phyloP scores from a whole-genome alignment of 2,888 invertebrate genomes.

The Drosophila yooni region DNA sequence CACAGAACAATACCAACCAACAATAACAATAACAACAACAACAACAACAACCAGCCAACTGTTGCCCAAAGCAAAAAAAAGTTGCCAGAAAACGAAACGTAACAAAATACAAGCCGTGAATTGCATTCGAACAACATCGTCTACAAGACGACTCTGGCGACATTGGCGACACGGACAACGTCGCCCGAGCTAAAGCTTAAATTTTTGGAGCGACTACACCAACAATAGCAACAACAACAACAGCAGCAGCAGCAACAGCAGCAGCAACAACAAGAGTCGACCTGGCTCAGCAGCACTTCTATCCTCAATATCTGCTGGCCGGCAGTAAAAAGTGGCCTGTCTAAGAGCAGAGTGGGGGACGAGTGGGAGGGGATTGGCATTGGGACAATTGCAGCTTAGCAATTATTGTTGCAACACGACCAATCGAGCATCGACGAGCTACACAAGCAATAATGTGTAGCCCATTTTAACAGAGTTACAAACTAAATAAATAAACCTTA shows the following conservation, averaged over 20 bases:
- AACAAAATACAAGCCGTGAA: conserved; percentile 83
- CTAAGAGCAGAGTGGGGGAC: not conserved
- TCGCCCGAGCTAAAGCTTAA: conserved; percentile 64
- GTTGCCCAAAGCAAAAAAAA: conserved; percentile 59
- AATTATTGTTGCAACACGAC: conserved; percentile 74
- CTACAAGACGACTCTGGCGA: conserved; percentile 83
- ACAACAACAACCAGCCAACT: conserved; percentile 25
- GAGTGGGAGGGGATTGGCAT: conserved; percentile 17
- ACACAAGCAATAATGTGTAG: conserved; percentile 44
- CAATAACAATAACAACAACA: conserved; percentile 6
- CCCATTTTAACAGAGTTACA: conserved; percentile 25
- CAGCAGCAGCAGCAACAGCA: not conserved
- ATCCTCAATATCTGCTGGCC: conserved; percentile 16
- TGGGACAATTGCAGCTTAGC: conserved; percentile 58
- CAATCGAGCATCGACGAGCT: conserved; percentile 41
- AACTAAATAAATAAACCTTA: not conserved
- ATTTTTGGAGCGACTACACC: conserved; percentile 54
- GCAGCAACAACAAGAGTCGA: not conserved
- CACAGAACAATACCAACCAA: conserved; percentile 51
- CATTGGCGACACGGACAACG: conserved; percentile 72
- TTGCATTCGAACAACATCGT: conserved; percentile 85
- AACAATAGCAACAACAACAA: conserved; percentile 6
- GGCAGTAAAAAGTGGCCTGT: conserved; percentile 41
- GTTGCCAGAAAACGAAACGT: conserved; percentile 64
- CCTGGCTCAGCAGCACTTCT: conserved; percentile 41